Base-by-base conservation (phyloP, 2,888 invertebrate genomes). In the Hydroisotoma schaefferi region DNA sequence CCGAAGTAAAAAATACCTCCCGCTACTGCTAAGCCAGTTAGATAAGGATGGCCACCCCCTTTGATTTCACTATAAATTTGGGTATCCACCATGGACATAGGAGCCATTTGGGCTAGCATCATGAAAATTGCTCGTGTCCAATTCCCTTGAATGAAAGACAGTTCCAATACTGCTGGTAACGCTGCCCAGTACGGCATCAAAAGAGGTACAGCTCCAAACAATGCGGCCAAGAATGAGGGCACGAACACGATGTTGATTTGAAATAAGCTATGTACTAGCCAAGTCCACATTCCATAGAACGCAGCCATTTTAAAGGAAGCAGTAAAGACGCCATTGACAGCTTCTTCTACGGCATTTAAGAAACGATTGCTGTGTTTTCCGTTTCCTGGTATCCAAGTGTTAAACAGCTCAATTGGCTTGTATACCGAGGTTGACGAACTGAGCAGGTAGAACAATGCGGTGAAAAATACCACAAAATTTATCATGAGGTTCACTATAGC, bases 1-100 rank as follows among this genome's bases (percentile, higher is more conserved):
- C 98, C 98, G 70, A 97, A 81, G 83, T 94, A 98, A 79, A 95
- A 94, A 75, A 99, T 91, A 48, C 99, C 99, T 12, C 98, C 98
- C 20, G 95, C 97, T 75, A 99, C 94, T 2, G 98, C 92, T 56
- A 99, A 80, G 33, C 95, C 66, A 43, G 67, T 68, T 12, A 69
- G 43, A 51, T 68, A 69, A 2, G 67, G 66, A 56, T 67, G 67
- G 20, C 65, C 68, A 18, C 64, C 68, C 2, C 94, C 94, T 80
- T 94, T 94, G 70, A 99, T 95, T 80, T 98, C 98, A 52, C 89
- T 89, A 77, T 98, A 97, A 71, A 99, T 94, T 22, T 94, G 90
- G 0, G 93, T 90, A 75, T 99, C 97, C 5, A 98, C 90, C 74
- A 95, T 86, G 66, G 87, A 88, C 43, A 90, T 87, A 0, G 98